These are phyloP conservation scores for Hirudinaria manillensis DNA, from an alignment of 2,888 invertebrate species.

Conservation along the genomic window DNA sequence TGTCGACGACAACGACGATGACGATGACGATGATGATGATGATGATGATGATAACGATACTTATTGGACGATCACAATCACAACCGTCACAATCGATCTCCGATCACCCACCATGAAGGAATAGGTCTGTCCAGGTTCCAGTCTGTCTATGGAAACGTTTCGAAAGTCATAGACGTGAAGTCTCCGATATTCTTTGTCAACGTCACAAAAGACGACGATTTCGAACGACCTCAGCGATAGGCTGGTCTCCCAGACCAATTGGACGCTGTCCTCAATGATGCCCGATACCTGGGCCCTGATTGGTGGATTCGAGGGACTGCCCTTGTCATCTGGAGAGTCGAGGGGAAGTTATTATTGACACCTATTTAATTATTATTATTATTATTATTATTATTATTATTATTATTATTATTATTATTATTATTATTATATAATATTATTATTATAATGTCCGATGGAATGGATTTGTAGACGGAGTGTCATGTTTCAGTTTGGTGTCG, in stretches of 20 bases:
- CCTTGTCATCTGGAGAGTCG: background rate
- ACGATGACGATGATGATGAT: too few species aligned
- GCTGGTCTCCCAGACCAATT: background rate
- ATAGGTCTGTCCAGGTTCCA: conserved; percentile 11
- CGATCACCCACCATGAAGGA: conserved; percentile 11
- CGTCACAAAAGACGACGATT: background rate
- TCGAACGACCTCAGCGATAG: background rate
- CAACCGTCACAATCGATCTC: background rate
- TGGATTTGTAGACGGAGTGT: too few species aligned
- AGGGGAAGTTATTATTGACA: background rate
- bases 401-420: too few species aligned
- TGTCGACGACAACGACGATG: too few species aligned
- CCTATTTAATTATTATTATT: too few species aligned
- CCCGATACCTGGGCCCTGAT: background rate
- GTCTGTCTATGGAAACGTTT: conserved; percentile 2
- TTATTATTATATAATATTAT: too few species aligned
- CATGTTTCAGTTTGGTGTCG: too few species aligned
- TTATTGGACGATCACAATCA: too few species aligned
- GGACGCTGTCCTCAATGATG: background rate
- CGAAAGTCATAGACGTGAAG: background rate
- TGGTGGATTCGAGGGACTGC: background rate
- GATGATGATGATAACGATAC: too few species aligned
- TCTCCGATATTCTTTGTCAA: background rate
- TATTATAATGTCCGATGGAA: too few species aligned
- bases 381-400: too few species aligned